phyloP scores from a whole-genome alignment of 2,113 vertebrate genomes.

The Rhinoderma darwinii region DNA sequence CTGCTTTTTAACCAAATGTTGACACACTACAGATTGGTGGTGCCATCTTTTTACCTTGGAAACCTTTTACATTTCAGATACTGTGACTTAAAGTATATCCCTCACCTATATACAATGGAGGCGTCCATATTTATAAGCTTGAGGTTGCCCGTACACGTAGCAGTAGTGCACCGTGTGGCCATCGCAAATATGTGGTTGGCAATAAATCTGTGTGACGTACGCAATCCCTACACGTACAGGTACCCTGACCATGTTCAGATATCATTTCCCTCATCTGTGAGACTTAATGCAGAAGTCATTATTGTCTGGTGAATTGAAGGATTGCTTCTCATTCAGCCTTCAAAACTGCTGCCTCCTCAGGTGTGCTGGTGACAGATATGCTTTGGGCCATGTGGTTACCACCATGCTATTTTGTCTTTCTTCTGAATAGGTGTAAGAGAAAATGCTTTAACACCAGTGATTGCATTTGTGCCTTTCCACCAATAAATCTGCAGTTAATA shows the following conservation, averaged over 20 bases:
- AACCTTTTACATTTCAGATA: background rate
- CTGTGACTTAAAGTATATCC: background rate
- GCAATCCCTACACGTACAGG: too few species aligned
- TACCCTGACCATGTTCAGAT: background rate
- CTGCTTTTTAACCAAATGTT: background rate
- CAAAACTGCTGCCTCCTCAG: background rate
- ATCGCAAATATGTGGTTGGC: too few species aligned
- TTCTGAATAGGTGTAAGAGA: slow-evolving; percentile 16
- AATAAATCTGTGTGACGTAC: too few species aligned
- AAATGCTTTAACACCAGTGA: slow-evolving; percentile 42
- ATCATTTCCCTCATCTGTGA: background rate
- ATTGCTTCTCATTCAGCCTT: background rate
- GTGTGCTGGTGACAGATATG: background rate
- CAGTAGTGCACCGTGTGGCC: too few species aligned
- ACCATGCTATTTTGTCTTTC: background rate
- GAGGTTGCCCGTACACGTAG: too few species aligned
- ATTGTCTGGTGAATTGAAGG: background rate
- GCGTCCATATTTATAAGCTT: background rate
- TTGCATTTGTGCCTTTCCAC: slow-evolving; percentile 53
- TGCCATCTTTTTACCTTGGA: background rate
- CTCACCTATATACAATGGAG: background rate
- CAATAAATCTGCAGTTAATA: slow-evolving; percentile 50
- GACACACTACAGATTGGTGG: slow-evolving; percentile 40
- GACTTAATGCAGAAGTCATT: background rate
- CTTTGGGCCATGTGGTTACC: background rate